Evolutionary conservation across 2,797 vertebrate genomes (phyloP), one percentile per base, ranked within the genome.

Genomic region (Ptychobarbus kaznakovi): DNA sequence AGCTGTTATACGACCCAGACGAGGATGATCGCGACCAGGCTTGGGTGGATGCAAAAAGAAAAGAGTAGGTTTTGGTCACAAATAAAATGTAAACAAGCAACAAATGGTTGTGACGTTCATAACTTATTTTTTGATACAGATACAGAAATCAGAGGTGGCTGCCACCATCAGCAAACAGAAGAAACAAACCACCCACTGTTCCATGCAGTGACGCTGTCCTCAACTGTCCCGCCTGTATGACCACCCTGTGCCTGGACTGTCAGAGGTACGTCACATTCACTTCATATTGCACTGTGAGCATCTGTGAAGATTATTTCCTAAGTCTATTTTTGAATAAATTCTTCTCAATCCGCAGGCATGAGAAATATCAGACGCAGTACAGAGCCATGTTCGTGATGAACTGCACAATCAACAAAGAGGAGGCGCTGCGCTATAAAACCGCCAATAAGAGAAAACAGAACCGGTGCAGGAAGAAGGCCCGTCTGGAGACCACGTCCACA

Each of bases 381-480:
- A 95, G 97, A 91, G 98, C 98, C 61, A 99, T 99, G 97, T 99
- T 99, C 87, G 98, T 99, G 90, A 98, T 99, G 97, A 99, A 99
- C 94, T 99, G 98, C 28, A 22, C 87, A 15, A 95, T 99, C 90
- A 96, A 96, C 92, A 96, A 90, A 89, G 96, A 97, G 22, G 97
- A 99, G 89, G 91, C 97, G 79, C 89, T 99, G 20, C 95, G 93
- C 86, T 99, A 98, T 90, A 96, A 95, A 91, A 87, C 79, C 0
- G 88, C 92, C 49, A 89, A 87, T 61, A 93, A 93, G 32, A 95
- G 87, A 82, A 97, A 94, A 80, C 84, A 83, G 63, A 96, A 91
- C 87, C 90, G 90, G 89, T 92, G 91, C 82, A 92, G 92, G 74
- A 94, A 91, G 86, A 95, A 92, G 86, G 89, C 90, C 82, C 86